Evolutionary conservation across 2,113 vertebrate species (phyloP).

Genomic region (Saccopteryx leptura): DNA sequence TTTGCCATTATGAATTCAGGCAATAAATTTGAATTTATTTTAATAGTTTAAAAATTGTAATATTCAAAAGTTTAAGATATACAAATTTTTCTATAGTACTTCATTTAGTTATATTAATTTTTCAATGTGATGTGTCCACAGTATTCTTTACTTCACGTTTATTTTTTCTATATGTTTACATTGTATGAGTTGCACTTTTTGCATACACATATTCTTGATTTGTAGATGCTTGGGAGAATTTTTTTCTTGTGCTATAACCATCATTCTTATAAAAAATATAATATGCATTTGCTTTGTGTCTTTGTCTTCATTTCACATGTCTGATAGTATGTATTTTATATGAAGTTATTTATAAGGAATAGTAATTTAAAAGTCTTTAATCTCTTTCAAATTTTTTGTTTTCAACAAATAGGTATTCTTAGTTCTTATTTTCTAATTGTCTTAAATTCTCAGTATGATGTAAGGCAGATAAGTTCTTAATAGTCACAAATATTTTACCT

Average conservation of each 20-base stretch:
- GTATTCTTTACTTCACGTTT: conserved; percentile 67
- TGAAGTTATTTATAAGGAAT: conserved; percentile 34
- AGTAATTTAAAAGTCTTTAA: neutral
- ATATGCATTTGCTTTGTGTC: conserved; percentile 77
- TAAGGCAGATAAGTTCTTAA: neutral
- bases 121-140: conserved; percentile 56
- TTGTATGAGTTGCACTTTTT: conserved; percentile 63
- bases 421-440: neutral
- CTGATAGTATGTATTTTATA: neutral
- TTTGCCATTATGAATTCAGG: conserved; percentile 60
- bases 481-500: conserved; percentile 10
- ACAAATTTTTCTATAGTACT: neutral
- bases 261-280: conserved; percentile 65
- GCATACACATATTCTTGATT: conserved; percentile 71
- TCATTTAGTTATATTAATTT: conserved; percentile 44
- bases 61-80: conserved; percentile 39
- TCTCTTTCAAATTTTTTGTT: conserved; percentile 25
- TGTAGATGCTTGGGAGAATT: conserved; percentile 69
- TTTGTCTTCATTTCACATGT: conserved; percentile 81
- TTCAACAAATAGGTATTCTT: neutral
- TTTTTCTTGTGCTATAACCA: conserved; percentile 76
- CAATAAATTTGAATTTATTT: conserved; percentile 52
- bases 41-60: conserved; percentile 50
- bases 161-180: conserved; percentile 58
- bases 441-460: neutral